Percentiles rank a stretch among this genome's conserved stretches.
Conservation (phyloP, 1,140 invertebrate species). For the Aphidius ervi region DNA sequence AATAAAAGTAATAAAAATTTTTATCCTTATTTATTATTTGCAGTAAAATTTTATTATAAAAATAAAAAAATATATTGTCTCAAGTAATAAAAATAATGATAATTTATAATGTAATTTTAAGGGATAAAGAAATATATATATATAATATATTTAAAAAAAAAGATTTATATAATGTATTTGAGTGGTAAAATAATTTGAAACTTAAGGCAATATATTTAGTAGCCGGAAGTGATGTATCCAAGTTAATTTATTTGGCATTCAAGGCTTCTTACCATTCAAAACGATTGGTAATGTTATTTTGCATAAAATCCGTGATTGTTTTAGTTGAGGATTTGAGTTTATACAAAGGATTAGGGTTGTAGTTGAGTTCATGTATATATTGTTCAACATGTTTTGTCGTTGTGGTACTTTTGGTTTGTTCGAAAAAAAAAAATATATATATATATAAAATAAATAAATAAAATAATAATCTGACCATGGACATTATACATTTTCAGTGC, state of each 20-base stretch:
- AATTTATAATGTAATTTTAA: too few relatives aligned
- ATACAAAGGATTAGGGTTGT: slow-evolving; percentile 2
- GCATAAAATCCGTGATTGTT: background rate
- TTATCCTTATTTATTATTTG: too few relatives aligned
- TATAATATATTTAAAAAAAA: slow-evolving; percentile 3
- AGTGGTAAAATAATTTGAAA: slow-evolving; percentile 25
- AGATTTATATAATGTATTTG: slow-evolving; percentile 11
- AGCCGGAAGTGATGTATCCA: slow-evolving; percentile 45
- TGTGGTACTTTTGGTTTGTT: background rate
- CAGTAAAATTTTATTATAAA: too few relatives aligned
- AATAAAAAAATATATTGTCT: too few relatives aligned
- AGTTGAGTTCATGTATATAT: background rate
- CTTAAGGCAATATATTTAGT: slow-evolving; percentile 41
- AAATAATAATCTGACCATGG: background rate
- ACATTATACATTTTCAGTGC: background rate
- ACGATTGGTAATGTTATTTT: too few relatives aligned
- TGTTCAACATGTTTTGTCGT: background rate
- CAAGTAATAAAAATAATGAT: too few relatives aligned
- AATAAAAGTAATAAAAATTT: too few relatives aligned
- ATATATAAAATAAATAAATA: background rate
- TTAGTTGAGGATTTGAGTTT: background rate
- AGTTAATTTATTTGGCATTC: slow-evolving; percentile 39
- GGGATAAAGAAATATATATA: too few relatives aligned
- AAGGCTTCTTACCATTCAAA: background rate
- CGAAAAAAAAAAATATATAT: too few relatives aligned